phyloP scores from a whole-genome alignment of 1,140 invertebrate species.

The Dendroctonus ponderosae region DNA sequence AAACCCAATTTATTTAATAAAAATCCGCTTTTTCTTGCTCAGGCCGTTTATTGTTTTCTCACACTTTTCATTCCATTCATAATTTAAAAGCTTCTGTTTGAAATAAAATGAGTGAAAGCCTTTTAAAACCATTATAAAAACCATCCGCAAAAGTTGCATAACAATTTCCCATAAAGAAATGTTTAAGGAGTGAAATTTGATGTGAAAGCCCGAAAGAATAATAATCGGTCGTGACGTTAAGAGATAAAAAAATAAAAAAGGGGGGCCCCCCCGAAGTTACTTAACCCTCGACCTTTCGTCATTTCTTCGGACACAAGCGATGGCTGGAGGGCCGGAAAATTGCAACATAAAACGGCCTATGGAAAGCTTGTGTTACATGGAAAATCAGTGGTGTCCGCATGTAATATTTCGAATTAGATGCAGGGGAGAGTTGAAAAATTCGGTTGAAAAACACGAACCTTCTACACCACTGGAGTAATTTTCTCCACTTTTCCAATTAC shows the following conservation, averaged over 20 bases:
- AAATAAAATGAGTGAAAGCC: no score
- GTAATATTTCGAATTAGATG: background rate
- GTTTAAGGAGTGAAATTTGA: no score
- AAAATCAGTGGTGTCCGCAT: constrained; percentile 6
- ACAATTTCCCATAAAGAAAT: no score
- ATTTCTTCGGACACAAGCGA: constrained; percentile 37
- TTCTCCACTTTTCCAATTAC: constrained; percentile 1
- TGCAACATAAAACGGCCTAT: constrained; percentile 42
- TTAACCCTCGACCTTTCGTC: constrained; percentile 44
- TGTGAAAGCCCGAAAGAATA: background rate
- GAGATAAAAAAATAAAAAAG: constrained; percentile 23
- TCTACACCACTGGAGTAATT: constrained; percentile 2
- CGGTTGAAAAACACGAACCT: background rate
- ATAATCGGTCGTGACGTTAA: constrained; percentile 26
- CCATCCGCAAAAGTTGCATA: no score
- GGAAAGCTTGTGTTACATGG: constrained; percentile 11
- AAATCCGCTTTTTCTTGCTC: no score
- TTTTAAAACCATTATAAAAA: no score
- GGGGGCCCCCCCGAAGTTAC: constrained; percentile 32
- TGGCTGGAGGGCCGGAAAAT: constrained; percentile 44
- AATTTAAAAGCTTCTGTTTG: no score
- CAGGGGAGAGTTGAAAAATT: background rate
- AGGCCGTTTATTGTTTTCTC: no score
- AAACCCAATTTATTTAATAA: no score
- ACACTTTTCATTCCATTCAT: no score